phyloP scores from a whole-genome alignment of 2,888 invertebrate genomes.

The Dynastes maya region DNA sequence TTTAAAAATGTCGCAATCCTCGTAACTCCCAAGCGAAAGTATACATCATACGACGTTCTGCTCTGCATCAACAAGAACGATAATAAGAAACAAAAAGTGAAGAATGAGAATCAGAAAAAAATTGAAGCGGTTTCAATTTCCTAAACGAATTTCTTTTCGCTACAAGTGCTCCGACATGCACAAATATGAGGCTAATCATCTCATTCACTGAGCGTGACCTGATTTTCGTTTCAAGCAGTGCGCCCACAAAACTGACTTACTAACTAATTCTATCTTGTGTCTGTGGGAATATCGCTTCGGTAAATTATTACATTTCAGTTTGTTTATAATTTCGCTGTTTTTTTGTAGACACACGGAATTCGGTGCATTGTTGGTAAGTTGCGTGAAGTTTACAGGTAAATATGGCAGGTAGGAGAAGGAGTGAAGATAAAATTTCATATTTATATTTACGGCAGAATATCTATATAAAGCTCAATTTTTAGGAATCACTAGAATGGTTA shows the following conservation, averaged over 20 bases:
- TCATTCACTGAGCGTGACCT: conserved; percentile 13
- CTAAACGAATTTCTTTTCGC: conserved; percentile 10
- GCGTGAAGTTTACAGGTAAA: too few species aligned
- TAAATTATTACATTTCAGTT: background rate
- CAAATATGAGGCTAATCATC: conserved; percentile 21
- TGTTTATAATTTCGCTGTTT: too few species aligned
- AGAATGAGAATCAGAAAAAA: background rate
- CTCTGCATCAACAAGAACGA: too few species aligned
- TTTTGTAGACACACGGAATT: too few species aligned
- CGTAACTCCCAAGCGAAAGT: background rate
- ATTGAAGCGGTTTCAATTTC: conserved; percentile 4
- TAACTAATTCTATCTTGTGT: background rate
- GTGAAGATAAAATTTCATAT: too few species aligned
- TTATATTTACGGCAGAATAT: too few species aligned
- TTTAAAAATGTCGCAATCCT: background rate
- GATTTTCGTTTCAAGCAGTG: background rate
- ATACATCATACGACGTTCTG: too few species aligned
- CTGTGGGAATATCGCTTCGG: background rate
- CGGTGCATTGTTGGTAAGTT: too few species aligned
- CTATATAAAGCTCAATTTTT: too few species aligned
- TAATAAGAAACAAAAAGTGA: too few species aligned
- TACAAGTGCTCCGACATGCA: background rate
- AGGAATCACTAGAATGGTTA: too few species aligned
- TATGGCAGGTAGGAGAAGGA: too few species aligned
- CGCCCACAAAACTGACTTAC: background rate